Evolutionary conservation across 2,888 invertebrate species (phyloP), one percentile per base, ranked within the genome.

Genomic region (Pristionchus maxplancki): DNA sequence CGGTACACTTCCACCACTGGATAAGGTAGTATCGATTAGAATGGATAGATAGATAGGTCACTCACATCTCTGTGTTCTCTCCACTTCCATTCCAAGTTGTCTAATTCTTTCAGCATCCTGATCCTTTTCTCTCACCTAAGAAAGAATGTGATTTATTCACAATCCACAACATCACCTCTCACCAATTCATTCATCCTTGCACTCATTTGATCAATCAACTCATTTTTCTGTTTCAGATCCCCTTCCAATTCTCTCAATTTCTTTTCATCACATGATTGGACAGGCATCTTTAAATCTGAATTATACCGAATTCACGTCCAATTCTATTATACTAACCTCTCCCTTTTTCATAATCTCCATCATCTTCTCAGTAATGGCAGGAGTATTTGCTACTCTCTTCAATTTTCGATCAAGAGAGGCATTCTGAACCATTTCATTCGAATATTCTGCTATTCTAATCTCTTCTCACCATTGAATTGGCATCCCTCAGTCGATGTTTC

Each of bases 181-280:
- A 62, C 62, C 84, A 37, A n/a, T 24, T 84, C 62, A 84, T 6
- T 62, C n/a, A 44, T n/a, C 5, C 31, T 44, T n/a, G 9, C 48
- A 28, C 8, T 87, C 34, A 87, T n/a, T 40, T 74, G 20, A 15
- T 87, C 88, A 28, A 88, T 82, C 24, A 88, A 4, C 17, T 53
- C 88, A 13, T 58, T 78, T 81, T 88, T 88, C 82, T 88, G 82
- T 37, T 53, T 78, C 24, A 88, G 44, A 82, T 88, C 88, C n/a
- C 6, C 64, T 48, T 88, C 88, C 74, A 88, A 74, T 74, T 88
- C 88, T 24, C 17, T 44, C 34, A 88, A 34, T 58, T 88, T 88
- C 62, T 24, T 9, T 17, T 82, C 88, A 48, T 88, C 88, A 24
- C 53, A 62, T 53, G 84, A 84, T 24, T 58, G 58, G 17, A 62